These are phyloP conservation scores for Epiblema foenella DNA, from an alignment of 2,888 invertebrate genomes.

Conservation along the genomic window DNA sequence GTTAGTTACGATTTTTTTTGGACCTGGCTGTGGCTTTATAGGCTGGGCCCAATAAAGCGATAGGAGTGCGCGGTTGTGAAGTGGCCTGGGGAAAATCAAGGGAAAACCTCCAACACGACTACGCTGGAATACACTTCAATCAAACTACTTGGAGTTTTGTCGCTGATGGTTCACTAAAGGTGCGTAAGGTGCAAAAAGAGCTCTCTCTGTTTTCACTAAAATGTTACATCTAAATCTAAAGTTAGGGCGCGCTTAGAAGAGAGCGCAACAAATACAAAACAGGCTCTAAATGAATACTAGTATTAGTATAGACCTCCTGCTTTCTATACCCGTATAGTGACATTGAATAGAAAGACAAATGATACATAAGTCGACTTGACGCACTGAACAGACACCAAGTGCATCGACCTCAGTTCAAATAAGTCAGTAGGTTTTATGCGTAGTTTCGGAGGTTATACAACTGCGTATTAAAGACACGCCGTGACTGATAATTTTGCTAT, in stretches of 20 bases:
- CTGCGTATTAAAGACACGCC: background rate
- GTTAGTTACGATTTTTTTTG: no score
- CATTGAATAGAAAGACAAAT: background rate
- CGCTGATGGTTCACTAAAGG: no score
- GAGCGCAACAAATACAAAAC: background rate
- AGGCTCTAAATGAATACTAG: background rate
- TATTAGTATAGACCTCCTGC: background rate
- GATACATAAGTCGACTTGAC: background rate
- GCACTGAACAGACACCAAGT: background rate
- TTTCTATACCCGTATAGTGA: background rate
- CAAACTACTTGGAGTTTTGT: no score
- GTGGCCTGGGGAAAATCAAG: no score
- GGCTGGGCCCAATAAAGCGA: no score
- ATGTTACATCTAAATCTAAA: no score
- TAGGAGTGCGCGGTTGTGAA: no score
- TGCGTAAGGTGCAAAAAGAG: no score
- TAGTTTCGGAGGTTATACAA: background rate
- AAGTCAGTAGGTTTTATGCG: background rate
- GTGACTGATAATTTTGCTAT: background rate
- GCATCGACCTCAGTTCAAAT: slow-evolving; percentile 4
- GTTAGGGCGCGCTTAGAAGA: background rate
- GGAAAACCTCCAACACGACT: no score
- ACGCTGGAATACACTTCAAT: no score
- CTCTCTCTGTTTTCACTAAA: no score
- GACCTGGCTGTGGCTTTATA: no score